phyloP scores from a whole-genome alignment of 2,888 invertebrate genomes.

The Apomyelois bistriatella region DNA sequence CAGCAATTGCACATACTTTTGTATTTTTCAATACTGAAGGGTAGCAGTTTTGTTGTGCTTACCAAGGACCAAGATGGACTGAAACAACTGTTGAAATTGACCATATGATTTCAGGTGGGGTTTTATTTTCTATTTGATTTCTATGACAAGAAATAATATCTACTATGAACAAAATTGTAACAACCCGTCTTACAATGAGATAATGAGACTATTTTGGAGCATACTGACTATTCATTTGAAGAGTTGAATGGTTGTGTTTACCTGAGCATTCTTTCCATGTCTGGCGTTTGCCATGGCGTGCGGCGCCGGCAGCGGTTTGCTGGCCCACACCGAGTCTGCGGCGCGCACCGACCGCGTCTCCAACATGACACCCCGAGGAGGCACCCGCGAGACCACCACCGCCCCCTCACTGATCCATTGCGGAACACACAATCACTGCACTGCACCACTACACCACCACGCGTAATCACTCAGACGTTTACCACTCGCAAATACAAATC shows the following conservation, averaged over 20 bases:
- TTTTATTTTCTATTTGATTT: too few relatives aligned
- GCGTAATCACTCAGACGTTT: slow-evolving; percentile 21
- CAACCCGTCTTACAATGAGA: too few relatives aligned
- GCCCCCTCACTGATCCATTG: slow-evolving; percentile 61
- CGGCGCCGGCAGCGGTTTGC: slow-evolving; percentile 80
- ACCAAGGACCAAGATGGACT: too few relatives aligned
- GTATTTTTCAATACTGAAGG: too few relatives aligned
- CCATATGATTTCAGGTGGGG: too few relatives aligned
- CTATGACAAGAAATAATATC: too few relatives aligned
- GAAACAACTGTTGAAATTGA: too few relatives aligned
- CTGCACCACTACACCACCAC: slow-evolving; percentile 32
- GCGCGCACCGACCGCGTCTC: slow-evolving; percentile 87
- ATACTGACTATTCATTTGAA: too few relatives aligned
- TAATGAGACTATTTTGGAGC: too few relatives aligned
- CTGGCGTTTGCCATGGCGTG: slow-evolving; percentile 77
- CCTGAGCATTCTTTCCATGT: slow-evolving; percentile 87
- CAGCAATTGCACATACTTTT: too few relatives aligned
- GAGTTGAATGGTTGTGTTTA: slow-evolving; percentile 26
- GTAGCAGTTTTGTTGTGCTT: too few relatives aligned
- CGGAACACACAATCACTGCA: slow-evolving; percentile 27
- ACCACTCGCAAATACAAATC: slow-evolving; percentile 19
- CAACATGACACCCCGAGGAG: slow-evolving; percentile 81
- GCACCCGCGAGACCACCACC: slow-evolving; percentile 43
- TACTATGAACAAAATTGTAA: too few relatives aligned
- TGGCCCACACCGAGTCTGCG: slow-evolving; percentile 85